These are phyloP conservation scores for Hyalella azteca DNA, from an alignment of 2,888 invertebrate genomes.

Conservation along the genomic window DNA sequence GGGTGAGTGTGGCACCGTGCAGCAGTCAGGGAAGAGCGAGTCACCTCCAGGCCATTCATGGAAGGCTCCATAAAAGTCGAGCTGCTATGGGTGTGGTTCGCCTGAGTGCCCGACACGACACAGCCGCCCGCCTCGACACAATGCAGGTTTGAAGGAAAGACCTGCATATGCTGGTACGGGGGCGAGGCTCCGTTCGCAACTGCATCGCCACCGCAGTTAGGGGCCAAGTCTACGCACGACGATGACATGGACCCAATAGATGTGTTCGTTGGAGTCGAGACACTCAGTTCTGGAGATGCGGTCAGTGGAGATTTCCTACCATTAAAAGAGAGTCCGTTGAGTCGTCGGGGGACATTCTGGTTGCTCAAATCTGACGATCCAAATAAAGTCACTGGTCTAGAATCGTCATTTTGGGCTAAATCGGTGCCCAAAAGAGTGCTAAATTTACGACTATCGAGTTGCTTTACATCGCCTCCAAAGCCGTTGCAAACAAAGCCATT, in stretches of 20 bases:
- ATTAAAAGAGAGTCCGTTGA: not conserved
- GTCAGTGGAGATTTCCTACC: conserved; percentile 9
- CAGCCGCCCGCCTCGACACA: conserved; percentile 11
- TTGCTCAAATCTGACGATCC: not conserved
- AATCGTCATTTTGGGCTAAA: not conserved
- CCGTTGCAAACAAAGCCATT: not conserved
- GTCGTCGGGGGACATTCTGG: not conserved
- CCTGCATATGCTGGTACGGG: conserved; percentile 14
- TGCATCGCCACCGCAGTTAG: not conserved
- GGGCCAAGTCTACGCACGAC: not conserved
- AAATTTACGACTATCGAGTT: not conserved
- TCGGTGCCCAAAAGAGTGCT: not conserved
- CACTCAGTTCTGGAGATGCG: not conserved
- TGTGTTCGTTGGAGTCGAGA: conserved; percentile 18
- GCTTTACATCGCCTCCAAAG: not conserved
- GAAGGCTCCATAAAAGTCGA: conserved; percentile 35
- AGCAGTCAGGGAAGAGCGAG: not conserved
- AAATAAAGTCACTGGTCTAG: not conserved
- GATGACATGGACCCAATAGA: conserved; percentile 6
- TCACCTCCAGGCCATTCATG: conserved; percentile 25
- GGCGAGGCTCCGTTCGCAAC: not conserved
- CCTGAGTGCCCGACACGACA: not conserved
- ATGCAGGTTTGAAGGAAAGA: conserved; percentile 32
- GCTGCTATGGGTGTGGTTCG: conserved; percentile 28
- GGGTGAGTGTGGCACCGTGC: conserved; percentile 13